Conservation (phyloP, 2,113 vertebrate genomes). For the Grallaria varia region DNA sequence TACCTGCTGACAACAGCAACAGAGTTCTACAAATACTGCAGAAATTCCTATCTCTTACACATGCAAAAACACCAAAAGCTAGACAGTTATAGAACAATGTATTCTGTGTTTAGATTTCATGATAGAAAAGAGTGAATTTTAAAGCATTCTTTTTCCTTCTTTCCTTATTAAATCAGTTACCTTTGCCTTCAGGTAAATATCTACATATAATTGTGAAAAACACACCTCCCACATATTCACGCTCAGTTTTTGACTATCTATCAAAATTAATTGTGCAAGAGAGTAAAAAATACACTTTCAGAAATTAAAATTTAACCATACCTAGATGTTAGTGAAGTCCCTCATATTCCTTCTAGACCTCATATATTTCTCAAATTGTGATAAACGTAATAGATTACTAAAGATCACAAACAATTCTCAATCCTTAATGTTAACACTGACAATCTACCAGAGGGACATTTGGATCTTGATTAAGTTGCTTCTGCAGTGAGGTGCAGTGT, state of each 20-base stretch:
- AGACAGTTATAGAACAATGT: not conserved
- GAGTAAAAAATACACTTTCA: not conserved
- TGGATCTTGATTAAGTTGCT: not conserved
- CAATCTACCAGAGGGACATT: not conserved
- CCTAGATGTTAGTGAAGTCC: not conserved
- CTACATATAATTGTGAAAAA: not conserved
- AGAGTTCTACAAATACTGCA: not conserved
- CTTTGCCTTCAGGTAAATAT: not conserved
- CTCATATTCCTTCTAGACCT: not conserved
- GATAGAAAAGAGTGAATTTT: not conserved
- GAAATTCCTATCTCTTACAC: not conserved
- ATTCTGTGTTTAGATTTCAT: not conserved
- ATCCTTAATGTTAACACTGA: not conserved
- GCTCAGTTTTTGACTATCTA: not conserved
- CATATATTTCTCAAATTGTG: fast-evolving
- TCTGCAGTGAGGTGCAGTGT: not conserved
- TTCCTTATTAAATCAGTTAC: not conserved
- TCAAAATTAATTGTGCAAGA: not conserved
- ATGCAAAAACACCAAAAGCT: not conserved
- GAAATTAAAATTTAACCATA: not conserved
- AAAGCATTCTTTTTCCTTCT: not conserved
- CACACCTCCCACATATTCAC: not conserved
- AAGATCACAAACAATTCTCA: not conserved
- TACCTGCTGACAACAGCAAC: not conserved
- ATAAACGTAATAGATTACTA: not conserved